Conservation (phyloP, 2,888 invertebrate genomes). For the Drosophila rellima region DNA sequence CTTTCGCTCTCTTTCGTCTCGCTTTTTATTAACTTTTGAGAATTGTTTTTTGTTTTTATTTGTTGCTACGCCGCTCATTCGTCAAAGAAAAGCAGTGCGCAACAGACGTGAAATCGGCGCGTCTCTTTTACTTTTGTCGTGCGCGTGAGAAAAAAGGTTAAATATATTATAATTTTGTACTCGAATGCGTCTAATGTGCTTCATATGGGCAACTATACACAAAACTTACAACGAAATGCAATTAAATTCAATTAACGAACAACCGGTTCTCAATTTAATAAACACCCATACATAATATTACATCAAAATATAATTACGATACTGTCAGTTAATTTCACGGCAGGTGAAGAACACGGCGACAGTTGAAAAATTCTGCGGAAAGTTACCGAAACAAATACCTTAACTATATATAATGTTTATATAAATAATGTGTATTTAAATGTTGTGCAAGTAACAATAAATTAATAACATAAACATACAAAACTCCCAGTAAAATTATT, state of each 20-base stretch:
- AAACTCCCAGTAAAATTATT: conserved; percentile 21
- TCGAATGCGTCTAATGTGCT: conserved; percentile 18
- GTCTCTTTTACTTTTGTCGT: conserved; percentile 23
- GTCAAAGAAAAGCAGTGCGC: conserved; percentile 42
- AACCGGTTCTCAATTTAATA: conserved; percentile 37
- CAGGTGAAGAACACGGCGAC: conserved; percentile 31
- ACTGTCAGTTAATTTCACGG: conserved; percentile 27
- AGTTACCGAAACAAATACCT: conserved; percentile 22
- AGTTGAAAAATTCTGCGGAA: conserved; percentile 12
- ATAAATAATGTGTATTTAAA: conserved; percentile 16
- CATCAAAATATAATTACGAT: conserved; percentile 3
- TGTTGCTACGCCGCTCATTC: conserved; percentile 44
- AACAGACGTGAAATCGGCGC: conserved; percentile 40
- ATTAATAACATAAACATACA: conserved; percentile 28
- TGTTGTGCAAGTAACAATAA: conserved; percentile 12
- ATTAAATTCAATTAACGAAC: conserved; percentile 21
- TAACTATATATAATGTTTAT: conserved; percentile 7
- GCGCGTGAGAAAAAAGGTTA: conserved; percentile 21
- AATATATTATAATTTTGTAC: conserved; percentile 16
- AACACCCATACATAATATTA: conserved; percentile 4
- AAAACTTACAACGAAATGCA: conserved; percentile 12
- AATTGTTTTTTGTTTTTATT: conserved; percentile 51
- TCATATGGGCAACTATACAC: conserved; percentile 24
- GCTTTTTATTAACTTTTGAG: conserved; percentile 6
- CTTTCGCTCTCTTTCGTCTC: conserved; percentile 3